A percentile compares a stretch with the other conserved stretches of the same genome.
These are phyloP conservation scores for Chymomyza caudatula DNA, from an alignment of 2,888 invertebrate species.

Conservation along the genomic window DNA sequence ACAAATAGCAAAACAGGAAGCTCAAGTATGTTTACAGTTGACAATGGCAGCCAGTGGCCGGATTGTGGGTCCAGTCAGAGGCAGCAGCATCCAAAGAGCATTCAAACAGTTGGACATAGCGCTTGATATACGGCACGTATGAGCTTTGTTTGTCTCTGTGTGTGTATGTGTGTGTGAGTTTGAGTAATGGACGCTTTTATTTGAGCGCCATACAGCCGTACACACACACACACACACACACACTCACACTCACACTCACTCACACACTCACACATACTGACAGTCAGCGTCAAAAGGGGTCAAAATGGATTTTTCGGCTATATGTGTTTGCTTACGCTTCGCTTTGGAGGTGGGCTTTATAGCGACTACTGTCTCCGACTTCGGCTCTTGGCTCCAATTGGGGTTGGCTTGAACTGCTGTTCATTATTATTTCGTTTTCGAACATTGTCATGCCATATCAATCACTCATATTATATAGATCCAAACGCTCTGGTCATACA, in stretches of 20 bases:
- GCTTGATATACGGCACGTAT: conserved; percentile 36
- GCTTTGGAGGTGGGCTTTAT: conserved; percentile 26
- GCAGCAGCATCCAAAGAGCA: conserved; percentile 14
- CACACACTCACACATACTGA: too few species aligned
- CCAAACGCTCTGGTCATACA: conserved; percentile 1
- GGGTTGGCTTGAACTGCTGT: conserved; percentile 6
- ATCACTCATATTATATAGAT: conserved; percentile 54
- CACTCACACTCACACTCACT: too few species aligned
- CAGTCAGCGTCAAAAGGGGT: conserved; percentile 70
- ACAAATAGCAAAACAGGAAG: conserved; percentile 70
- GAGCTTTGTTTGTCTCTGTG: conserved; percentile 53
- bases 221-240: conserved; percentile 23
- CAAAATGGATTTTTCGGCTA: conserved; percentile 60
- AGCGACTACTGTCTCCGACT: conserved; percentile 17
- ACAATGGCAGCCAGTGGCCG: conserved; percentile 56
- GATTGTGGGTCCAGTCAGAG: neutral
- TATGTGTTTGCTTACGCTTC: conserved; percentile 50
- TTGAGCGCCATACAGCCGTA: conserved; percentile 41
- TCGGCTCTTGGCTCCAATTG: neutral
- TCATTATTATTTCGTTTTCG: conserved; percentile 46
- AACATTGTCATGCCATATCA: conserved; percentile 59
- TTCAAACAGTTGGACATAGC: conserved; percentile 9
- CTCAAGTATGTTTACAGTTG: conserved; percentile 72
- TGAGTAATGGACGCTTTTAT: conserved; percentile 74
- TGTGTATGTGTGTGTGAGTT: conserved; percentile 37